Base-by-base conservation (phyloP, 2,797 vertebrate genomes). In the Lepus oiostolus region DNA sequence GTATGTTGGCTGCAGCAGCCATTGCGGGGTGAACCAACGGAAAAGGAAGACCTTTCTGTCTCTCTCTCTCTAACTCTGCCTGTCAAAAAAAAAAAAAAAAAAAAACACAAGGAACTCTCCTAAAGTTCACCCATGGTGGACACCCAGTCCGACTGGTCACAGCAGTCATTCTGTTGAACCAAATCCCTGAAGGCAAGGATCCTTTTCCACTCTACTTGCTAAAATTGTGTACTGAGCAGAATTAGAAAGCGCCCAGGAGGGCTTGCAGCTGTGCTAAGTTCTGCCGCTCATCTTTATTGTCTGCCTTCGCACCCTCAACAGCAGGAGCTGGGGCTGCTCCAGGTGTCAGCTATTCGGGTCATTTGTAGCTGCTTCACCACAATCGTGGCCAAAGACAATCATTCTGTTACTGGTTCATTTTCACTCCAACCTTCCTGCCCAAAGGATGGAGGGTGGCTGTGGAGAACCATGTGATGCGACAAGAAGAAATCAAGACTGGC, bases 371-470 rank as follows among this genome's bases (percentile, higher is more conserved):
- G 74, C 72, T 89, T 91, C 87, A 71, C 9, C 62, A 50, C 80
- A 90, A 85, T 4, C 9, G 92, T 80, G 32, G 72, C 67, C 89
- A 84, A 91, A 93, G 30, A 95, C 12, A 87, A 60, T 65, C 32
- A 19, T 92, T 94, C 47, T 70, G 42, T 71, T 86, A 72, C 32
- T 84, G 82, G 91, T 93, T 79, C 85, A 80, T 87, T 94, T 96
- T 88, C 79, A 54, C 80, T 88, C 83, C 47, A 26, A 92, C 88
- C 65, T 67, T 58, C 10, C 47, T 96, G 77, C 70, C 62, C 85
- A 87, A 86, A 70, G 26, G 54, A 77, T 70, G 87, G 72, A 60
- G 91, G 82, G 35, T 70, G 58, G 42, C 42, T 93, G 65, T 54
- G 81, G 72, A 88, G 58, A 83, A 22, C 19, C 16, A 81, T 26